These are phyloP conservation scores for Pedetes capensis DNA, from an alignment of 2,113 vertebrate genomes.

Conservation along the genomic window DNA sequence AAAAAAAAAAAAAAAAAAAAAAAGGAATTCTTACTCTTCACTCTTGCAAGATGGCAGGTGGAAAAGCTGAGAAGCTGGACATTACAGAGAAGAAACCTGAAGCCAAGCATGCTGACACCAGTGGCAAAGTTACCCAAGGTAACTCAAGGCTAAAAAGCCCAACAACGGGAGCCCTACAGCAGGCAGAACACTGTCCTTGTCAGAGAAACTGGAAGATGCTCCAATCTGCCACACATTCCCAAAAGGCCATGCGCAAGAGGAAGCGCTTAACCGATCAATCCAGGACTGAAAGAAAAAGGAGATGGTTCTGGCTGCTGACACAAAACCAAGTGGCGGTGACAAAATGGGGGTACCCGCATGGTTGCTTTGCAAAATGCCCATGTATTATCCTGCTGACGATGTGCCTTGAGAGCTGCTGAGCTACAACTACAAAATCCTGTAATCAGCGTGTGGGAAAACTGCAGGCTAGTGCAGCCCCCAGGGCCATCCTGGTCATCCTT, in stretches of 20 bases:
- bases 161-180: neutral
- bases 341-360: neutral
- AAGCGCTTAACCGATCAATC: neutral
- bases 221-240: neutral
- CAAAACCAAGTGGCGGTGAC: neutral
- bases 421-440: neutral
- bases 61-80: neutral
- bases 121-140: neutral
- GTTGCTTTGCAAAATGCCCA: neutral
- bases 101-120: neutral
- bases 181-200: neutral
- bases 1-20: neutral
- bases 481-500: neutral
- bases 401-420: neutral
- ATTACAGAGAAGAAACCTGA: neutral
- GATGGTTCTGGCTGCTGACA: neutral
- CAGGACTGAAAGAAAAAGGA: neutral
- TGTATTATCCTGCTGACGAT: neutral
- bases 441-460: neutral
- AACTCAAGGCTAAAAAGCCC: neutral
- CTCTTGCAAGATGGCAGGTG: neutral
- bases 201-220: neutral
- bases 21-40: neutral
- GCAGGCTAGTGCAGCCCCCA: neutral
- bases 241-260: neutral